Base-by-base conservation (phyloP, 2,888 invertebrate genomes). In the Leptopilina drosophilae region DNA sequence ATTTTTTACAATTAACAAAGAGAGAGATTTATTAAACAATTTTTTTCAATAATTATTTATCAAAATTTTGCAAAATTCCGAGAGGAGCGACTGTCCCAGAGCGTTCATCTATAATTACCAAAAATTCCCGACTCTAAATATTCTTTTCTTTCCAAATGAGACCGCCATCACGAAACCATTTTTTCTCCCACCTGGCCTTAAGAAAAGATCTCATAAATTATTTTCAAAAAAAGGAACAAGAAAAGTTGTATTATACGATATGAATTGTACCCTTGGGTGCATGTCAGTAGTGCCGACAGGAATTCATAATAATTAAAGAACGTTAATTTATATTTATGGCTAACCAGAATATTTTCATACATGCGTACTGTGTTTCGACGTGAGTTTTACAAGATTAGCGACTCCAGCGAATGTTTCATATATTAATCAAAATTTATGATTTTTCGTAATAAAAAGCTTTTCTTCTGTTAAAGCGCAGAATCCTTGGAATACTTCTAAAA, bases 251-350 rank as follows among this genome's bases (percentile, higher is more conserved):
- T 69, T 14, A 26, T 15, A 14, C 7, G 49, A 12, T 46, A 20
- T 69, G 15, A 69, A 69, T 69, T 5, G 20, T 14, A 69, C 26
- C 49, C 26, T 69, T 7, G 14, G 53, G 69, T 8, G 26, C 14
- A 69, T 26, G 26, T 14, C 69, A 49, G 53, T 11, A 15, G 26
- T 53, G 69, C 49, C n/a, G 8, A 26, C 20, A 14, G 49, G 49
- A 46, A 69, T 69, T 69, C 53, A 69, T 69, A 69, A 69, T 26
- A 69, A 69, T 69, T 69, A 69, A 69, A 53, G 49, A 53, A 14
- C 49, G 26, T 69, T 69, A 69, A 69, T 69, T 69, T 49, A 6
- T 69, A 53, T 69, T 69, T 69, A 53, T 69, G 53, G 49, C 69
- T 67, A 26, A 49, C 49, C 49, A 20, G 49, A 49, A 69, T 69